Conservation (phyloP, 92 coral and sea anemone genomes). For the Porites divaricata region DNA sequence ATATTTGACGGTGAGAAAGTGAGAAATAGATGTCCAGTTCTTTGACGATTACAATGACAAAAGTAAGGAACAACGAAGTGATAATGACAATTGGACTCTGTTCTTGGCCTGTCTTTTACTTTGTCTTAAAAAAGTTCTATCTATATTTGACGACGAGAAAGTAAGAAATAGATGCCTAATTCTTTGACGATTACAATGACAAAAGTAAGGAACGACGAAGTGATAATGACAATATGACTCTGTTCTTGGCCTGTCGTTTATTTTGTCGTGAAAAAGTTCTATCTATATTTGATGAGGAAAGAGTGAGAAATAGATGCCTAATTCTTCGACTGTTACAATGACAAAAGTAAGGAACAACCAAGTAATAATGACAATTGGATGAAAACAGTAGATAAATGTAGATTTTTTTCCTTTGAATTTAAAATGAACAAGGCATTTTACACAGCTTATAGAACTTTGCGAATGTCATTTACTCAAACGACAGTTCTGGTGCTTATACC, state of each 20-base stretch:
- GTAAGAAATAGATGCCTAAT: too few species aligned
- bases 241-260: not conserved
- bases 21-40: not conserved
- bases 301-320: too few species aligned
- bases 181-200: not conserved
- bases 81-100: not conserved
- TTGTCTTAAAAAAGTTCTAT: too few species aligned
- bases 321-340: not conserved
- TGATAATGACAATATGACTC: not conserved
- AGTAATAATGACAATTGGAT: not conserved
- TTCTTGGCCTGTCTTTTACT: not conserved
- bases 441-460: not conserved
- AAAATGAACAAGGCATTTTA: not conserved
- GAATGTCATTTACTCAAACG: not conserved
- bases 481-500: slow-evolving; percentile 8
- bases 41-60: not conserved
- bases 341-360: slow-evolving; percentile 14
- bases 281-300: too few species aligned
- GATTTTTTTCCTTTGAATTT: not conserved
- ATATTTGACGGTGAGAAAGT: not conserved
- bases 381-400: not conserved
- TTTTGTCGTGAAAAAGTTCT: too few species aligned
- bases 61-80: not conserved
- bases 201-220: slow-evolving; percentile 4
- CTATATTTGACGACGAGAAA: too few species aligned